Base-by-base conservation (phyloP, 2,113 vertebrate genomes). In the Pandion haliaetus region DNA sequence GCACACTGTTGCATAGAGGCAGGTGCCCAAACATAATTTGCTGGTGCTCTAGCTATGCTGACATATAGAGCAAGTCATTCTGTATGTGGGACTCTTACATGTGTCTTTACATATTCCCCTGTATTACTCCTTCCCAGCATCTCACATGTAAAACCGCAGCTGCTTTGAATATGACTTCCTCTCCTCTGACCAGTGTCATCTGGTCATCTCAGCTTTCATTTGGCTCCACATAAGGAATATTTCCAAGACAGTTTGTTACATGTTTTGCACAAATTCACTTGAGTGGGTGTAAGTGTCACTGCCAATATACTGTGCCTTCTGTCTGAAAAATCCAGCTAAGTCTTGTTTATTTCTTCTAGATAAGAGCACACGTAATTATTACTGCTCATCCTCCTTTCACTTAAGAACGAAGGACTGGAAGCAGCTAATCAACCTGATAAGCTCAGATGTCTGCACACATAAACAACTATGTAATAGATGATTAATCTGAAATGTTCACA, bases 21-120 rank as follows among this genome's bases (percentile, higher is more conserved):
- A 58, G 42, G 20, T 74, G 14, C 73, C 78, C 85, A 71, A 91
- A 67, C n/a, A 19, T 59, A 63, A n/a, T 74, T 63, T 84, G 25
- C 47, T 79, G 44, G n/a, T 85, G 50, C 23, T 74, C 12, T 71
- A 67, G 65, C 38, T 76, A 8, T 71, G 78, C n/a, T 67, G 61
- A 69, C 18, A 14, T 58, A 34, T 21, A 20, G 47, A 87, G 9
- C 17, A 76, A 82, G 14, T 44, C 0, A 20, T 50, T 86, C 49
- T 5, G 3, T 50, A 25, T 0, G 0, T 55, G 36, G 17, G 15
- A 74, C 34, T 4, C 50, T 85, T 73, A 58, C 18, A 52, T 0
- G 0, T 44, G 47, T 9, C 29, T 72, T 92, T 17, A 34, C 0
- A 0, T 44, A n/a, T 47, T 65, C 31, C 52, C 29, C 25, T 44